phyloP scores from a whole-genome alignment of 2,113 vertebrate species.

The Rhadina sibilatrix region DNA sequence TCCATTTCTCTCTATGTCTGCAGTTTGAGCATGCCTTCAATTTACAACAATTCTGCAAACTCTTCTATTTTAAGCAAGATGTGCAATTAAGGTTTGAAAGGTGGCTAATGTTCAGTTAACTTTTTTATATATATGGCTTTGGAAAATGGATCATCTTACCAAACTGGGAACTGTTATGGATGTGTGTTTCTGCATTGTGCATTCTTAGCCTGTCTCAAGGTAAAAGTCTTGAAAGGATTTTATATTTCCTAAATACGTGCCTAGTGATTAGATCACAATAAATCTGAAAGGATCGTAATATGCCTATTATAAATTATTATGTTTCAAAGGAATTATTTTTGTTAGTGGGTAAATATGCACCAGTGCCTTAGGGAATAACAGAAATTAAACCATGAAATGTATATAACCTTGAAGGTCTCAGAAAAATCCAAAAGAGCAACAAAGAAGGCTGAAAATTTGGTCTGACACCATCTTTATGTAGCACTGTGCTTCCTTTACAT shows the following conservation, averaged over 20 bases:
- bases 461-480: conserved; percentile 3
- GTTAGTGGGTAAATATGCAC: conserved; percentile 20
- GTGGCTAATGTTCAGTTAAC: background rate
- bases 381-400: conserved; percentile 15
- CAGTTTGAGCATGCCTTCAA: background rate
- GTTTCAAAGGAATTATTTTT: conserved; percentile 23
- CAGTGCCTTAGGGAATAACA: conserved; percentile 2
- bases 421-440: conserved; percentile 9
- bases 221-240: conserved; percentile 27
- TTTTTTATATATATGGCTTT: background rate
- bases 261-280: conserved; percentile 26
- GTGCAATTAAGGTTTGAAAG: background rate
- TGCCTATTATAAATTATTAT: conserved; percentile 22
- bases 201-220: conserved; percentile 3
- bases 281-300: conserved; percentile 5
- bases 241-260: background rate
- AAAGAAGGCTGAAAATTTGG: background rate
- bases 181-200: background rate
- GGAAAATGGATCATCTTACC: background rate
- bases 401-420: conserved; percentile 4
- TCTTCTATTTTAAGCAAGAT: background rate
- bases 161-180: background rate
- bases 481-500: background rate
- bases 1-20: background rate
- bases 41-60: background rate